A percentile compares a stretch with the other conserved stretches of the same genome.
Evolutionary conservation across 2,888 invertebrate genomes (phyloP).

Genomic region (Xylophagus ater): DNA sequence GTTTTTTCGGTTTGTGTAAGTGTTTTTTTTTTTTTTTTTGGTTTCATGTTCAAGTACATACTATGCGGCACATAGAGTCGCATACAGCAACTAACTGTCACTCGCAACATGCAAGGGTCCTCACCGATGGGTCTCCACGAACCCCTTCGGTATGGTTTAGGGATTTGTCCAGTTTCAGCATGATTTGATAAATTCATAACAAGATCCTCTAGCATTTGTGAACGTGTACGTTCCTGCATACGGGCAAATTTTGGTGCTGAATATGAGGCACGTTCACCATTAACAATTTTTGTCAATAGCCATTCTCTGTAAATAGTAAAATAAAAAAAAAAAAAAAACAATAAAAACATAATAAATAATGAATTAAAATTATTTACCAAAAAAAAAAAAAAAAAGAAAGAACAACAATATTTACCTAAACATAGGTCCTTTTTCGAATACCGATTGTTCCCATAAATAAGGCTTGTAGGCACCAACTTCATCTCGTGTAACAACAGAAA

Average conservation of each 20-base stretch:
- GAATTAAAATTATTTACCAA: background rate
- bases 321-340: background rate
- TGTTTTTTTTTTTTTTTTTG: too few species aligned
- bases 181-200: slow-evolving; percentile 89
- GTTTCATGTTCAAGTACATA: slow-evolving; percentile 30
- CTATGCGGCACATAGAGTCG: slow-evolving; percentile 38
- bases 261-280: slow-evolving; percentile 86
- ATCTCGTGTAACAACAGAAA: slow-evolving; percentile 85
- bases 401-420: slow-evolving; percentile 49
- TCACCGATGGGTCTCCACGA: slow-evolving; percentile 85
- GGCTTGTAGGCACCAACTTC: slow-evolving; percentile 94
- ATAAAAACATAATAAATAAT: slow-evolving; percentile 2
- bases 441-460: slow-evolving; percentile 89
- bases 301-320: slow-evolving; percentile 52
- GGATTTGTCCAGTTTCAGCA: slow-evolving; percentile 90
- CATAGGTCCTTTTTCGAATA: slow-evolving; percentile 90
- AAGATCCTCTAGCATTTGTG: slow-evolving; percentile 89
- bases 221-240: slow-evolving; percentile 87
- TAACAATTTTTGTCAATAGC: slow-evolving; percentile 87
- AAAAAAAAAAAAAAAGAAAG: background rate
- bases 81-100: slow-evolving; percentile 34
- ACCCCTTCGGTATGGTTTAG: slow-evolving; percentile 83
- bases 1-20: slow-evolving; percentile 1
- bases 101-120: slow-evolving; percentile 27
- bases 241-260: slow-evolving; percentile 90